A percentile compares a stretch with the other conserved stretches of the same genome.
These are phyloP conservation scores for Tachysurus fulvidraco DNA, from an alignment of 2,113 vertebrate genomes.

Conservation along the genomic window DNA sequence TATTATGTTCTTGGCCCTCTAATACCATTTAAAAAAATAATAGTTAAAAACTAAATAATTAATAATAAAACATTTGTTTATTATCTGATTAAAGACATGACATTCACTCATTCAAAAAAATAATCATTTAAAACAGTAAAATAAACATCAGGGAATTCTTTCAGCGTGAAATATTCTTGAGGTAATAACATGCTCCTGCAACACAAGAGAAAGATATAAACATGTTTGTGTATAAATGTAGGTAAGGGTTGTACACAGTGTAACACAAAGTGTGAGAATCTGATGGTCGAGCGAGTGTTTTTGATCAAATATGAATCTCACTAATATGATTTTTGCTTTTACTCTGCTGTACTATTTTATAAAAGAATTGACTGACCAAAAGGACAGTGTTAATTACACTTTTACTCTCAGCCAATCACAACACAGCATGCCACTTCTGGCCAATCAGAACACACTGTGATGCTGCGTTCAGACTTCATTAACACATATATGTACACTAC, in stretches of 20 bases:
- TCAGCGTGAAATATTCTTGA: constrained; percentile 81
- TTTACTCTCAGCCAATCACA: background rate
- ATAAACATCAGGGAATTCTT: constrained; percentile 80
- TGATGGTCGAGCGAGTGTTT: background rate
- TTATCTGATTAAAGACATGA: background rate
- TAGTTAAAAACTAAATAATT: background rate
- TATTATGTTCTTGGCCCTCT: background rate
- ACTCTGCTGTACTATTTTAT: background rate
- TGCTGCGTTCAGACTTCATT: background rate
- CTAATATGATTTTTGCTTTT: background rate
- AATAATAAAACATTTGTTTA: background rate
- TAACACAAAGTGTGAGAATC: background rate
- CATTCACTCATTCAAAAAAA: background rate
- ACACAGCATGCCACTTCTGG: background rate
- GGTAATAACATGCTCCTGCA: constrained; percentile 76
- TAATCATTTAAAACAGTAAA: background rate
- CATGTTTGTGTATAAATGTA: background rate
- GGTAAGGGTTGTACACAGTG: background rate
- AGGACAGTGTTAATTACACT: background rate
- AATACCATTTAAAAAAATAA: background rate
- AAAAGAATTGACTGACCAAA: background rate
- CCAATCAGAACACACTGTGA: no score
- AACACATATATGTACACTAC: background rate
- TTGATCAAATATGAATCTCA: background rate
- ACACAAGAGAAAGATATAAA: constrained; percentile 20